Evolutionary conservation across 1,140 invertebrate genomes (phyloP), one percentile per base, ranked within the genome.

Genomic region (Lerema accius): DNA sequence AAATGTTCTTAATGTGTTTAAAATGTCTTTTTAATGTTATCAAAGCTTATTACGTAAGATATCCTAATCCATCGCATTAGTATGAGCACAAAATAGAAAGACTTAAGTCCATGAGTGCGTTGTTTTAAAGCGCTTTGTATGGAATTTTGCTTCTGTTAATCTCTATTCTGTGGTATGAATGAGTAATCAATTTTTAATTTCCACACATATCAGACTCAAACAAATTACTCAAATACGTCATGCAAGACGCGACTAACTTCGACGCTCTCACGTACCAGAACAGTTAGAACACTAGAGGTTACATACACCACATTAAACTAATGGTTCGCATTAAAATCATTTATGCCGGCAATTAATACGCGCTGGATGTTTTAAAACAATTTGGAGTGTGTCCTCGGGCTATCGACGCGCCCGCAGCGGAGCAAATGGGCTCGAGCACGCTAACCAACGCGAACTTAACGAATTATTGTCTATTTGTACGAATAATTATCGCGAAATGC

Each of bases 301-400:
- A 48, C 19, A 42, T 50, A 46, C 46, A 42, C 14, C 7, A 23
- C 46, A 58, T 58, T 59, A 50, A 66, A 79, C 42, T 77, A 80
- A 85, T 80, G 69, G 39, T 37, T 64, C 63, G 50, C 71, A 82
- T 85, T 80, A 82, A 83, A 85, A 69, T 73, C 77, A 80, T 83
- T 86, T 80, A 82, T 80, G 71, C 68, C 60, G 45, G 76, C 80
- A 82, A 86, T 86, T 86, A 84, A 84, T 84, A 77, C 62, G 61
- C 63, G 40, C 68, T 67, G 59, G 62, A 73, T 81, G 73, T 82
- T 81, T 68, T 66, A 63, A 73, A 76, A 73, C 67, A 67, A 69
- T 74, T 73, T 71, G 39, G 56, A 65, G 19, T 62, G 45, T 53
- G 55, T 55, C 77, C 80, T 58, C 67, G 19, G 75, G 80, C 79